phyloP scores from a whole-genome alignment of 1,140 invertebrate species.

The Dreissena polymorpha region DNA sequence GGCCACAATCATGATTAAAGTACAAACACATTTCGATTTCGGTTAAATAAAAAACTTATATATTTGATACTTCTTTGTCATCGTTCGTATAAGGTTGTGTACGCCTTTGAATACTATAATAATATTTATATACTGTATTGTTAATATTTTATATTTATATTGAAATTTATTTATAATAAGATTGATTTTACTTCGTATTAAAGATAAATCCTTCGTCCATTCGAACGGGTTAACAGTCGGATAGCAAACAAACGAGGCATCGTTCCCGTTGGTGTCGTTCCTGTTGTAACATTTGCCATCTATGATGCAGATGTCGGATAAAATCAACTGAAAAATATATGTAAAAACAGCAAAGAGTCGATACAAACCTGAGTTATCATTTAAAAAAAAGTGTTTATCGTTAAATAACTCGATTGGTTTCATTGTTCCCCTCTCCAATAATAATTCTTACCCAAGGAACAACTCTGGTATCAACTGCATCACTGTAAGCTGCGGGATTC shows the following conservation, averaged over 20 bases:
- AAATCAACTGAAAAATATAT: too few relatives aligned
- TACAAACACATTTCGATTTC: background rate
- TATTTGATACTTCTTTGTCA: too few relatives aligned
- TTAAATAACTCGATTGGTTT: too few relatives aligned
- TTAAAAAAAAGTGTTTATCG: too few relatives aligned
- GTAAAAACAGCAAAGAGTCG: too few relatives aligned
- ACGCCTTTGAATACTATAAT: background rate
- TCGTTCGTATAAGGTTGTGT: background rate
- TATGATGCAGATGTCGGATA: background rate
- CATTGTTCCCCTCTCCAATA: too few relatives aligned
- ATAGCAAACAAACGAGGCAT: background rate
- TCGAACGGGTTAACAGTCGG: background rate
- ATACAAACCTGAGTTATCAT: too few relatives aligned
- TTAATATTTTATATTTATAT: background rate
- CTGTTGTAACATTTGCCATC: background rate
- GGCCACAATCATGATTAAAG: background rate
- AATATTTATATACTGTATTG: background rate
- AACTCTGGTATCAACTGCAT: too few relatives aligned
- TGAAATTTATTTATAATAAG: background rate
- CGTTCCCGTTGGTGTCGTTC: background rate
- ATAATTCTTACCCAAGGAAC: too few relatives aligned
- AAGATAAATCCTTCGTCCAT: background rate
- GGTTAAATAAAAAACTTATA: too few relatives aligned
- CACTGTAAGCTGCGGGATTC: too few relatives aligned
- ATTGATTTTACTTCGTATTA: background rate